Conservation (phyloP, 2,888 invertebrate species). For the Lypha dubia region DNA sequence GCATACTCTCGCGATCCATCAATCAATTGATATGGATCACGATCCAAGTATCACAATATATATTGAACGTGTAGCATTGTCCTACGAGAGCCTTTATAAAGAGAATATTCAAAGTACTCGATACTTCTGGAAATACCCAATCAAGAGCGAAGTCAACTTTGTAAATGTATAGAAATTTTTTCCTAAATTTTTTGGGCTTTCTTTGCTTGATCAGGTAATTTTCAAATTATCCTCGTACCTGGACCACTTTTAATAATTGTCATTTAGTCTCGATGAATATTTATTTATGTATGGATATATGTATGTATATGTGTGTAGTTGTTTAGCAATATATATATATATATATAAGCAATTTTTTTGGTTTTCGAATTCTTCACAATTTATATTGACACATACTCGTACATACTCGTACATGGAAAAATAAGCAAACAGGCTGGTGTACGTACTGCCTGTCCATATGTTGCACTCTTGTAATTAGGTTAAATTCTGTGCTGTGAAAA, state of each 20-base stretch:
- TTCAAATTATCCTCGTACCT: background rate
- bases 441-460: background rate
- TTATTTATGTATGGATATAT: background rate
- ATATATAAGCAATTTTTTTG: background rate
- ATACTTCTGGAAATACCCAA: no score
- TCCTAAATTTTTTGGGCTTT: no score
- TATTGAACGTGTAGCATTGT: no score
- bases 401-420: background rate
- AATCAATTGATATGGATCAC: no score
- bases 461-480: constrained; percentile 54
- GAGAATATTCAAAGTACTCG: no score
- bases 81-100: no score
- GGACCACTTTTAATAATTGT: background rate
- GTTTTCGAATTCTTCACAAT: background rate
- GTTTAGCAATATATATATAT: background rate
- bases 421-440: background rate
- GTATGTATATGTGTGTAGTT: background rate
- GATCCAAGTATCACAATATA: no score
- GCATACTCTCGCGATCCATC: no score
- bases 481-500: constrained; percentile 58
- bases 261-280: constrained; percentile 20
- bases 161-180: no score
- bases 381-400: background rate
- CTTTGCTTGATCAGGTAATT: no score
- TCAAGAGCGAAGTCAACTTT: no score